A percentile compares a stretch with the other conserved stretches of the same genome.
These are phyloP conservation scores for Helicoverpa assulta DNA, from an alignment of 2,888 invertebrate species.

Conservation along the genomic window DNA sequence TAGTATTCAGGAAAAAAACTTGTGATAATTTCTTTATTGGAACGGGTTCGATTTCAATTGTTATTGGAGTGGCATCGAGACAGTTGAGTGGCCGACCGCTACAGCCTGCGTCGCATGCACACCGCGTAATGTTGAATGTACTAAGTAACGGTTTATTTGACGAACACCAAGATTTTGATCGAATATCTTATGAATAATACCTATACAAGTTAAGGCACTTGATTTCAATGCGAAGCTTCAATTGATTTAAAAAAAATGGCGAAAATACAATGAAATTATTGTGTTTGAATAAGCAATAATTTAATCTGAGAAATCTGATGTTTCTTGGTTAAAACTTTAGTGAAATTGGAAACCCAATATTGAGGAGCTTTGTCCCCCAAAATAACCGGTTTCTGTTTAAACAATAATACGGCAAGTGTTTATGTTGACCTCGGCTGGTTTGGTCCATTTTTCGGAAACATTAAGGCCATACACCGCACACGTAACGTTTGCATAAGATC, in stretches of 20 bases:
- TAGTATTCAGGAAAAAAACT: conserved; percentile 5
- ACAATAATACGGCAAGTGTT: conserved; percentile 40
- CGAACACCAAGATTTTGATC: conserved; percentile 10
- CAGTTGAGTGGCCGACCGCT: conserved; percentile 2
- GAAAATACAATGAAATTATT: too few species aligned
- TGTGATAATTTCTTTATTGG: not conserved
- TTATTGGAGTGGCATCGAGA: not conserved
- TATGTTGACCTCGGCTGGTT: conserved; percentile 57
- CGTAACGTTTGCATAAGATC: conserved; percentile 82
- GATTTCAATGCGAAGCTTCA: not conserved
- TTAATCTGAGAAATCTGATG: too few species aligned
- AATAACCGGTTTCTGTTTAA: conserved; percentile 7
- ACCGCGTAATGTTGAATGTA: conserved; percentile 14
- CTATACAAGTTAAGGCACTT: not conserved
- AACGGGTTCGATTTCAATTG: conserved; percentile 11
- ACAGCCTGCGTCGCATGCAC: conserved; percentile 15
- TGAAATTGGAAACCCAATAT: not conserved
- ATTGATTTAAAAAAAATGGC: too few species aligned
- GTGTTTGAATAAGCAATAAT: too few species aligned
- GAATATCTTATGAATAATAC: not conserved
- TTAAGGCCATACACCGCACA: conserved; percentile 64
- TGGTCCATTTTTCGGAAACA: conserved; percentile 65
- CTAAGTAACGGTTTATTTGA: conserved; percentile 41
- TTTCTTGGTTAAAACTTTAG: too few species aligned
- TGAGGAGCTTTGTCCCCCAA: conserved; percentile 31